These are phyloP conservation scores for Temnothorax nylanderi DNA, from an alignment of 1,140 invertebrate genomes.

Conservation along the genomic window DNA sequence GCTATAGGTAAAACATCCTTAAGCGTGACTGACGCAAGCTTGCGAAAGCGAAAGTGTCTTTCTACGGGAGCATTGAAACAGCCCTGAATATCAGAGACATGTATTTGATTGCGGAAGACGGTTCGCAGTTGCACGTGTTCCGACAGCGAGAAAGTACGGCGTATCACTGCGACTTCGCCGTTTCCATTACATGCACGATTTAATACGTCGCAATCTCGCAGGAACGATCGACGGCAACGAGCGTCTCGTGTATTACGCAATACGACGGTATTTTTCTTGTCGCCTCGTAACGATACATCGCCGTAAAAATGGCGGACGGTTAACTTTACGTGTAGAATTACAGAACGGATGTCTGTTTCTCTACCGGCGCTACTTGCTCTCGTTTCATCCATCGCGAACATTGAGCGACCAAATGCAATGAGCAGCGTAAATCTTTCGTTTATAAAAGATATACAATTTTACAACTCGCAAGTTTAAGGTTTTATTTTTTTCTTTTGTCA, in stretches of 20 bases:
- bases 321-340: conserved; percentile 24
- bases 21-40: not conserved
- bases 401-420: not conserved
- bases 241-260: conserved; percentile 31
- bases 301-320: not conserved
- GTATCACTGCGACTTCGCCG: conserved; percentile 45
- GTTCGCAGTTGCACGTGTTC: conserved; percentile 15
- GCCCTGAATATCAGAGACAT: not conserved
- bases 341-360: not conserved
- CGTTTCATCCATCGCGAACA: not conserved
- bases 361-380: not conserved
- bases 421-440: not conserved
- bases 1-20: too few relatives aligned
- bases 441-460: not conserved
- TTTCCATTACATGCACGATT: conserved; percentile 57
- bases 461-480: not conserved
- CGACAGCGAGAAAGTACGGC: conserved; percentile 17
- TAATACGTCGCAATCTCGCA: conserved; percentile 61
- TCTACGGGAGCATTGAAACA: not conserved
- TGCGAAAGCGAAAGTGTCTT: conserved; percentile 6
- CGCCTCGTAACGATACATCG: conserved; percentile 17
- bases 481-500: not conserved
- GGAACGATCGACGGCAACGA: conserved; percentile 51
- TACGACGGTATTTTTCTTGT: conserved; percentile 40
- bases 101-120: conserved; percentile 15